Conservation (phyloP, 2,113 vertebrate species). For the Gallinago undulata region DNA sequence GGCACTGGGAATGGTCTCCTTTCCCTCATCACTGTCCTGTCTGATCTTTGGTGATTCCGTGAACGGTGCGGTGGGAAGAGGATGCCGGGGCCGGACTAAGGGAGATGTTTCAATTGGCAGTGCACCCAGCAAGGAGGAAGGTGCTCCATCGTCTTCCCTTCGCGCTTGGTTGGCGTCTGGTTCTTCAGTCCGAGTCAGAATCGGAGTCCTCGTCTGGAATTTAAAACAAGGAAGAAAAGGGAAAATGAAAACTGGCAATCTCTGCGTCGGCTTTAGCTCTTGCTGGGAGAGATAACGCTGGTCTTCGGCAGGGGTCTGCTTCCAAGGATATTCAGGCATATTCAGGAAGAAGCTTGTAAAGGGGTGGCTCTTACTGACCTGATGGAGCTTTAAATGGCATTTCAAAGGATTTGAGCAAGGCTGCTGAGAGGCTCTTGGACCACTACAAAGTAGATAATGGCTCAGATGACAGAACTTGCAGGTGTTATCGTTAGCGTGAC, state of each 20-base stretch:
- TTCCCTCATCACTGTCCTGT: neutral
- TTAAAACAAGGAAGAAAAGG: slow-evolving; percentile 32
- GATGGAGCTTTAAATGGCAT: neutral
- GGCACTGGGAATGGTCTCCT: neutral
- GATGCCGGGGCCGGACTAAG: neutral
- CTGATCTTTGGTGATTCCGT: neutral
- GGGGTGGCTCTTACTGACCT: neutral
- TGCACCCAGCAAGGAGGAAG: neutral
- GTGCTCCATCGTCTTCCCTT: slow-evolving; percentile 27
- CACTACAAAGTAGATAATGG: accelerated
- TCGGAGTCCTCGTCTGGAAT: slow-evolving; percentile 81
- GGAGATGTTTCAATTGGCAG: neutral
- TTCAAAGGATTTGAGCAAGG: neutral
- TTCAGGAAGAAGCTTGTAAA: neutral
- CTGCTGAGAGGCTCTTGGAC: neutral
- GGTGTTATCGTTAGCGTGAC: neutral
- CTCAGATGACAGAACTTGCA: neutral
- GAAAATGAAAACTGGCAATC: neutral
- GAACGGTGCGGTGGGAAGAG: neutral
- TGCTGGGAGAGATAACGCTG: neutral
- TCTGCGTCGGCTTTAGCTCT: neutral
- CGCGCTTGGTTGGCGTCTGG: neutral
- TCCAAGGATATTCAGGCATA: neutral
- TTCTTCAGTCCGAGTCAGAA: slow-evolving; percentile 86
- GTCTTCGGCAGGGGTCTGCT: neutral